Conservation (phyloP, 2,113 vertebrate genomes). For the Thalassoma bifasciatum region DNA sequence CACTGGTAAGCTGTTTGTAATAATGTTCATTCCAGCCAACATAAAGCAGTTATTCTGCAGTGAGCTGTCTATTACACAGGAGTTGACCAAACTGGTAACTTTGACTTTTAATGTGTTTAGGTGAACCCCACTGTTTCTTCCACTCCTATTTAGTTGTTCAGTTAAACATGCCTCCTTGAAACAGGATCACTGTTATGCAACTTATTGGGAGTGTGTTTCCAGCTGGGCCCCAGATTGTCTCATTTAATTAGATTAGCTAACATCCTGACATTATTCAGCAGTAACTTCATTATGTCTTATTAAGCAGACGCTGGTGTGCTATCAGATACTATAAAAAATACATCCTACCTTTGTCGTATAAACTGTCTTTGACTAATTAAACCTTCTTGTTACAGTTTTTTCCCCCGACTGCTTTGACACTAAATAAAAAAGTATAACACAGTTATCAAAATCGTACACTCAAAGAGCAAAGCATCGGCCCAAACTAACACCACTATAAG, state of each 20-base stretch:
- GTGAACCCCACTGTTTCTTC: too few relatives aligned
- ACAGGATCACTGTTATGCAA: background rate
- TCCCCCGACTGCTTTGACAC: too few relatives aligned
- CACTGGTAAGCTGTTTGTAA: too few relatives aligned
- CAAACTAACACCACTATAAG: too few relatives aligned
- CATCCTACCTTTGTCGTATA: background rate
- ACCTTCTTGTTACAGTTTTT: constrained; percentile 3
- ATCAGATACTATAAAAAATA: background rate
- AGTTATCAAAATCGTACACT: too few relatives aligned
- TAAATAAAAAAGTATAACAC: too few relatives aligned
- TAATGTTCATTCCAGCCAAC: too few relatives aligned
- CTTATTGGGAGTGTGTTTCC: background rate
- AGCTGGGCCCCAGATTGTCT: background rate
- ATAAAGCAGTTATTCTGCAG: too few relatives aligned
- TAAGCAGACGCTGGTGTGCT: background rate
- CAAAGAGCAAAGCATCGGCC: too few relatives aligned
- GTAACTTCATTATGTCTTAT: background rate
- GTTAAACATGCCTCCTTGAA: background rate
- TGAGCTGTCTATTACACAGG: background rate
- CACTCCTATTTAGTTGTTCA: too few relatives aligned
- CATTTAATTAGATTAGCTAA: constrained; percentile 2
- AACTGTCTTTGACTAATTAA: background rate
- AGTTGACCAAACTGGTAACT: background rate
- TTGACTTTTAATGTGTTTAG: too few relatives aligned
- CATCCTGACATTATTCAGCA: background rate